Evolutionary conservation across 2,113 vertebrate genomes (phyloP).

Genomic region (Orycteropus afer): DNA sequence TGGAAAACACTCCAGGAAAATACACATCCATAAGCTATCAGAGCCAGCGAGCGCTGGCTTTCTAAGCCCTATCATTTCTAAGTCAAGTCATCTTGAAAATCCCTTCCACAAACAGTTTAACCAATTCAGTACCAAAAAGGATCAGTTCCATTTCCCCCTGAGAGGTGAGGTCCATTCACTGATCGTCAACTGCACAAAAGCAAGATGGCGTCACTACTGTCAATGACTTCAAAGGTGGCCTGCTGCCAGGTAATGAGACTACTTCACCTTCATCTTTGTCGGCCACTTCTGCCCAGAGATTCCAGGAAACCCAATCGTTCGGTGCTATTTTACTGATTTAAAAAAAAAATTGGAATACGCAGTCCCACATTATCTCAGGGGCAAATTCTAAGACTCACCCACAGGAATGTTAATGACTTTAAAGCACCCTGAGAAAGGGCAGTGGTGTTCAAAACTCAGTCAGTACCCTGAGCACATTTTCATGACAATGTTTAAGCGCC

Average conservation of each 20-base stretch:
- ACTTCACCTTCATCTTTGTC: too few species aligned
- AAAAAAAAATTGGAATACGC: neutral
- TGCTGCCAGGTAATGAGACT: accelerated
- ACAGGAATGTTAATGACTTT: neutral
- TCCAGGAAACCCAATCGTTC: accelerated
- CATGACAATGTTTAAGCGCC: accelerated
- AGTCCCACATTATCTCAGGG: accelerated
- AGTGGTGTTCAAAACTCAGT: neutral
- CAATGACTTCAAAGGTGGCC: neutral
- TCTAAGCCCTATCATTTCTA: neutral
- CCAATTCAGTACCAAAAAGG: neutral
- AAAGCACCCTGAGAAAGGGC: neutral
- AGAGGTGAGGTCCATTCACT: accelerated
- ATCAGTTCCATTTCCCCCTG: too few species aligned
- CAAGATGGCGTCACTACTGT: accelerated
- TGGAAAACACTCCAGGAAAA: accelerated
- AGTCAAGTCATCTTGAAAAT: too few species aligned
- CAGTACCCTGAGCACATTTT: accelerated
- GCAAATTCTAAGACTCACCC: neutral
- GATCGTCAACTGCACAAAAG: neutral
- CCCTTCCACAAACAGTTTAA: neutral
- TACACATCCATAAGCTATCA: accelerated
- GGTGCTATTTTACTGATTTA: neutral
- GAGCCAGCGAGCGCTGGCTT: neutral
- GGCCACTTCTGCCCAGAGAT: accelerated